Evolutionary conservation across 2,888 invertebrate genomes (phyloP), one percentile per base, ranked within the genome.

Genomic region (Eumerus sabulonum): DNA sequence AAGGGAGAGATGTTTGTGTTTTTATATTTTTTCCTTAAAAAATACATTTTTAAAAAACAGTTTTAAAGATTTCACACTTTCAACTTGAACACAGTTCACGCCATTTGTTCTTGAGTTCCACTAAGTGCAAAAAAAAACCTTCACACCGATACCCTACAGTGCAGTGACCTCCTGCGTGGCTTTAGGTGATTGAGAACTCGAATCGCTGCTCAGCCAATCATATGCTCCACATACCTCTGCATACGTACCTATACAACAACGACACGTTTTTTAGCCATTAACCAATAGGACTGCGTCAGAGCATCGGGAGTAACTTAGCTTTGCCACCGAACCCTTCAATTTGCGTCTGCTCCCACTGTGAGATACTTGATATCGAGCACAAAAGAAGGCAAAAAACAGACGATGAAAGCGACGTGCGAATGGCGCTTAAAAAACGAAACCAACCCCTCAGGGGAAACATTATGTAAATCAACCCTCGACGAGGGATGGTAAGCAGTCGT

Each of bases 381-480:
- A 40, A 48, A 47, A 35, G 63, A 44, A 53, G 47, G 50, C n/a
- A n/a, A 13, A 40, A 0, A 35, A 11, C 45, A 53, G 42, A 59
- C 59, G 59, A 64, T 66, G 51, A 74, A 74, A 76, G 66, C 76
- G 12, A 47, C 47, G 27, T 27, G 27, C 63, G 13, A 57, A 79
- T 76, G 66, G 70, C 72, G 71, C 73, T 71, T 82, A 81, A 82
- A 82, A 82, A 82, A 81, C 27, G 27, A 27, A 27, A 27, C 59
- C 82, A 77, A 70, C 82, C 82, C 82, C 82, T 81, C 81, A 77
- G 77, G 82, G 82, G 68, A 72, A 82, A 56, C 62, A 76, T 81
- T 82, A 82, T 82, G 81, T 82, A 82, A 82, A 81, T 82, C 81
- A 82, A 82, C 82, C 82, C 82, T 57, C 70, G 42, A 53, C 11